Conservation (phyloP, 2,888 invertebrate species). For the Trichopoda pennipes region DNA sequence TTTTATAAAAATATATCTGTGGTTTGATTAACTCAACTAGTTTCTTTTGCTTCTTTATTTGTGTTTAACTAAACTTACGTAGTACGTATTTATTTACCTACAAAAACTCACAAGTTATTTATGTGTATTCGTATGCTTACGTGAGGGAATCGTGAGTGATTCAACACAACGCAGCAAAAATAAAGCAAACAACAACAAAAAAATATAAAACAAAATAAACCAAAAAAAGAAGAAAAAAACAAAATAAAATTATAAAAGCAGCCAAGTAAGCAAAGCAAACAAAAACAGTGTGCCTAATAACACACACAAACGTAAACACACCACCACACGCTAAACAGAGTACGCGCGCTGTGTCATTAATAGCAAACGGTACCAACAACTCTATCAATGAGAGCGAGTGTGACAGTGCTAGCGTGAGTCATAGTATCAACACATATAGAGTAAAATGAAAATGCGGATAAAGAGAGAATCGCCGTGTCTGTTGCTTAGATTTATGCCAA, state of each 20-base stretch:
- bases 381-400: conserved; percentile 75
- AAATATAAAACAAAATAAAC: conserved; percentile 55
- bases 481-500: conserved; percentile 84
- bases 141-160: conserved; percentile 60
- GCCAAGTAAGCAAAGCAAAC: conserved; percentile 62
- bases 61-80: conserved; percentile 62
- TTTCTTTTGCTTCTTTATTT: conserved; percentile 52
- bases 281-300: conserved; percentile 48
- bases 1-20: conserved; percentile 58
- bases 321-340: conserved; percentile 59
- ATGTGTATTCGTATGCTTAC: conserved; percentile 25
- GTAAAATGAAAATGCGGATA: conserved; percentile 84
- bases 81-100: conserved; percentile 62
- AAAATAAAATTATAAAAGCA: conserved; percentile 59
- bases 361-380: conserved; percentile 62
- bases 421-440: conserved; percentile 74
- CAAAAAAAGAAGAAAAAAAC: conserved; percentile 7
- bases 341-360: conserved; percentile 67
- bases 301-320: conserved; percentile 22
- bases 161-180: conserved; percentile 67
- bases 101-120: conserved; percentile 35
- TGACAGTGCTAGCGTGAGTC: conserved; percentile 80
- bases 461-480: conserved; percentile 85
- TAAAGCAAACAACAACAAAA: conserved; percentile 58
- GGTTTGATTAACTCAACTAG: conserved; percentile 59